Evolutionary conservation across 30 jellyfish, hydroid and myxozoan species (phyloP).

Genomic region (Aurelia aurita): DNA sequence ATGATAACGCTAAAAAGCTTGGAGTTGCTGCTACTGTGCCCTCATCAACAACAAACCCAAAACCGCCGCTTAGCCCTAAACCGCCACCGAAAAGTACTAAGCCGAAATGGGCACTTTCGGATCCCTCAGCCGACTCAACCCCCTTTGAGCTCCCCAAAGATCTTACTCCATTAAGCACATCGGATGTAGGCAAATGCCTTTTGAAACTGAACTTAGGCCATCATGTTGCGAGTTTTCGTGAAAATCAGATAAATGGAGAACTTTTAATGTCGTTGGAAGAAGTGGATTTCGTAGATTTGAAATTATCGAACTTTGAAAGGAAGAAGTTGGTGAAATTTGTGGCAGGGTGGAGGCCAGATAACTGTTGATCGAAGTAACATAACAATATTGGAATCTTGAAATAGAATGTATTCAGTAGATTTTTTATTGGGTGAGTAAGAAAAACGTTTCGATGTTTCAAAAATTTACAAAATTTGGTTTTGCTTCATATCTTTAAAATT

Average conservation of each 20-base stretch:
- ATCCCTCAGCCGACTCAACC: not conserved
- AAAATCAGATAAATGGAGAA: conserved; percentile 85
- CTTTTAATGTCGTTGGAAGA: conserved; percentile 66
- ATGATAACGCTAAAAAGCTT: too few species aligned
- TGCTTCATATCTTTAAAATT: too few species aligned
- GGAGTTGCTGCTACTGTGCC: too few species aligned
- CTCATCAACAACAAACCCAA: not conserved
- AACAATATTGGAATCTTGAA: too few species aligned
- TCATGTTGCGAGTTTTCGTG: conserved; percentile 42
- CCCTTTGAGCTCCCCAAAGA: conserved; percentile 26
- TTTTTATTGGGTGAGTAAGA: not conserved
- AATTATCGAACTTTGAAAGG: conserved; percentile 57
- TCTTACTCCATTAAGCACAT: conserved; percentile 37
- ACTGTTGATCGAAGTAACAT: not conserved
- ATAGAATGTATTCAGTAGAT: not conserved
- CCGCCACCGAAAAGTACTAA: not conserved
- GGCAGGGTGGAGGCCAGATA: conserved; percentile 92
- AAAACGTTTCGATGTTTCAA: too few species aligned
- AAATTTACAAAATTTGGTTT: too few species aligned
- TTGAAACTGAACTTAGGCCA: conserved; percentile 64
- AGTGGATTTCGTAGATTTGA: conserved; percentile 64
- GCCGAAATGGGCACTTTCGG: not conserved
- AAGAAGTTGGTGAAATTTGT: conserved; percentile 70
- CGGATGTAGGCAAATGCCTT: conserved; percentile 64
- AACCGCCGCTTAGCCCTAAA: not conserved